These are phyloP conservation scores for Ophiothrix spiculata DNA, from an alignment of 35 echinoderm and acorn worm genomes.

Conservation along the genomic window DNA sequence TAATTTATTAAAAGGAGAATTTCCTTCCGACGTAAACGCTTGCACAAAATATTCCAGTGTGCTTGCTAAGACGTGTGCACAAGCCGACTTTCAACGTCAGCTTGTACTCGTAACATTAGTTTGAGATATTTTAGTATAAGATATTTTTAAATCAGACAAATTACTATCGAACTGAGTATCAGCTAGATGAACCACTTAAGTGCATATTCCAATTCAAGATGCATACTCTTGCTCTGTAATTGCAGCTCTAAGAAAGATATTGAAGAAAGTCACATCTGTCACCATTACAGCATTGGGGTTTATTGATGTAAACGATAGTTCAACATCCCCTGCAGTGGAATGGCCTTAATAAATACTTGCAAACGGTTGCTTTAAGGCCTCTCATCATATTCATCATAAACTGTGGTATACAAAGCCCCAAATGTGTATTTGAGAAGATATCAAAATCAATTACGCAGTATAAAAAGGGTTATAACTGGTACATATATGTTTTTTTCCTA, in stretches of 20 bases:
- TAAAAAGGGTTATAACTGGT: too few species aligned
- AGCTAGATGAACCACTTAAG: not conserved
- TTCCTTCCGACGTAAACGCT: not conserved
- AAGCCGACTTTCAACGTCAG: not conserved
- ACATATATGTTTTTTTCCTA: too few species aligned
- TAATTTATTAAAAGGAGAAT: slow-evolving; percentile 2
- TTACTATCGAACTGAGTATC: not conserved
- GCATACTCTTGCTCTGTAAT: not conserved
- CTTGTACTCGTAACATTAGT: not conserved
- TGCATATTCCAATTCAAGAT: not conserved
- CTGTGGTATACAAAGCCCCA: too few species aligned
- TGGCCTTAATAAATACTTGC: not conserved
- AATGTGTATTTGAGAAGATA: too few species aligned
- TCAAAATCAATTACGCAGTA: too few species aligned
- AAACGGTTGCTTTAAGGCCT: not conserved
- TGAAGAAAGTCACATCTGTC: not conserved
- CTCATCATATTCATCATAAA: not conserved
- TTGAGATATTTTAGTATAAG: too few species aligned
- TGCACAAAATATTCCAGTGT: slow-evolving; percentile 15
- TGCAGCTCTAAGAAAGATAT: not conserved
- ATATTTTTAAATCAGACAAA: not conserved
- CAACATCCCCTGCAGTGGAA: not conserved
- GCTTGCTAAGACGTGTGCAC: not conserved
- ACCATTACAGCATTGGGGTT: not conserved
- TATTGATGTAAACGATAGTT: not conserved